Percentiles rank a stretch among this genome's conserved stretches.
phyloP scores from a whole-genome alignment of 2,797 vertebrate genomes.

The Pipistrellus nathusii region DNA sequence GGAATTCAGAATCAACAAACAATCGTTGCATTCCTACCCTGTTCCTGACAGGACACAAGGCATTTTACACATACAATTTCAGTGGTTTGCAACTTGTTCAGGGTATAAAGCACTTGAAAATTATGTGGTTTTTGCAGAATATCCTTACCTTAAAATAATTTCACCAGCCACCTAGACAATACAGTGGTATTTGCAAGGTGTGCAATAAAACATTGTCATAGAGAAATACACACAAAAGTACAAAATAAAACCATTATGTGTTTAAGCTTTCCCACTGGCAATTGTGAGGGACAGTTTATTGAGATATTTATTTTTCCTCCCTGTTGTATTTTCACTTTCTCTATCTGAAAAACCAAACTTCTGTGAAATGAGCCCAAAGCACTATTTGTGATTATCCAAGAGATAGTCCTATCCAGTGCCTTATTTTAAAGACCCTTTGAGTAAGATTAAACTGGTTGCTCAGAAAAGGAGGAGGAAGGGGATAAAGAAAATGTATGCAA shows the following conservation, averaged over 20 bases:
- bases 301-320: slow-evolving; percentile 43
- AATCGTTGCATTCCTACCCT: background rate
- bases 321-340: background rate
- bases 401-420: background rate
- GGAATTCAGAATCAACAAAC: slow-evolving; percentile 43
- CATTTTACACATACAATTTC: background rate
- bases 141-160: slow-evolving; percentile 60
- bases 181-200: background rate
- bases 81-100: slow-evolving; percentile 23
- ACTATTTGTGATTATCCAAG: background rate
- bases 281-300: slow-evolving; percentile 13
- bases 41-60: background rate
- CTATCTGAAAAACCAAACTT: background rate
- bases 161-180: slow-evolving; percentile 30
- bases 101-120: slow-evolving; percentile 26
- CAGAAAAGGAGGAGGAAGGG: background rate
- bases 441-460: background rate
- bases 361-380: slow-evolving; percentile 20
- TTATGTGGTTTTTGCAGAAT: slow-evolving; percentile 52
- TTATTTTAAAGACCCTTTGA: background rate
- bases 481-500: background rate
- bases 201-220: background rate
- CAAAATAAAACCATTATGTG: background rate
- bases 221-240: background rate
- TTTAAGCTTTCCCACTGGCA: background rate